Evolutionary conservation across 2,797 vertebrate species (phyloP), one percentile per base, ranked within the genome.

Genomic region (Tolypeutes matacus): DNA sequence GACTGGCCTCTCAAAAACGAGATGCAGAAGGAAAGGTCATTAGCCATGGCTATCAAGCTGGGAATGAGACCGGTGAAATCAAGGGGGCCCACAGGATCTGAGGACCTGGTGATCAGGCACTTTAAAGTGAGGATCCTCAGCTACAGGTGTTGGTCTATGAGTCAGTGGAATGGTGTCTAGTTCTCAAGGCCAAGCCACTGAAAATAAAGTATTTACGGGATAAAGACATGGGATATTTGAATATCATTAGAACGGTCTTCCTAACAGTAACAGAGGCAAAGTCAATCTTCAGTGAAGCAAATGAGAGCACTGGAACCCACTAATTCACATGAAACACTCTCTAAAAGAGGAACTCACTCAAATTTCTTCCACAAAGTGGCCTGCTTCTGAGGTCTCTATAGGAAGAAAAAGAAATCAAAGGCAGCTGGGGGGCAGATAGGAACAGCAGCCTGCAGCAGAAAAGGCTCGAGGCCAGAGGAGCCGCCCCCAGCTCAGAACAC

Each of bases 111-210:
- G 8, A 7, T 42, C 23, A 56, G 73, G n/a, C 36, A 36, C 46
- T 56, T 82, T 46, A 86, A 83, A 65, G 15, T 39, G 73, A 67
- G 51, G n/a, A 84, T 18, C 6, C 11, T 67, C 31, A 87, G 46
- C 29, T 27, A 4, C 42, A 23, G 65, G 39, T 51, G 36, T 4
- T 46, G 39, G 7, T 56, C 87, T 84, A 58, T 51, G 20, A 89
- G 7, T 46, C 51, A 27, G 51, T 67, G 49, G 86, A 89, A 86
- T 23, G 25, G 25, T 36, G 91, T 23, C 31, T 12, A 4, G 46
- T 95, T 89, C 36, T 58, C 58, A 88, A 93, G 56, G 65, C 60
- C 65, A 39, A 89, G 25, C 60, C 53, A 51, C 46, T 65, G 51
- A 42, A 91, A 93, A 85, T 73, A 46, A 86, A 46, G 5, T 31